Conservation (phyloP, 2,888 invertebrate species). For the Cephus rjabovi region DNA sequence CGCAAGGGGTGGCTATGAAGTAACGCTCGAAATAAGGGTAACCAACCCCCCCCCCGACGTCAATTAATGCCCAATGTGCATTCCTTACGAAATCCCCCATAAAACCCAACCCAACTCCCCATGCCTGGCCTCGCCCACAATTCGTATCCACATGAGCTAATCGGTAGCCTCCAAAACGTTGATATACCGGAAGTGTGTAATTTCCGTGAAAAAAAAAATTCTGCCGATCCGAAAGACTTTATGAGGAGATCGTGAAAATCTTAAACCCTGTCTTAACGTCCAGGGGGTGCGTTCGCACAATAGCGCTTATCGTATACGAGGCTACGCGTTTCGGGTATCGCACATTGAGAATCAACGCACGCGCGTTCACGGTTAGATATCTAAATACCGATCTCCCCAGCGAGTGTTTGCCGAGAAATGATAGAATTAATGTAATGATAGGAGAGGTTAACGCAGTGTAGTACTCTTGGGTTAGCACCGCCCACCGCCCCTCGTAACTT, state of each 20-base stretch:
- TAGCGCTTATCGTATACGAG: background rate
- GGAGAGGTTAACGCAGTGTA: background rate
- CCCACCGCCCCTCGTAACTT: background rate
- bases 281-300: background rate
- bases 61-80: conserved; percentile 13
- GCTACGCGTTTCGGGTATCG: background rate
- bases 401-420: background rate
- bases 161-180: background rate
- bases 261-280: background rate
- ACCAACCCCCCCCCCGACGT: background rate
- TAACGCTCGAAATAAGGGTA: background rate
- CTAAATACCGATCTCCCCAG: background rate
- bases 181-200: conserved; percentile 23
- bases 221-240: background rate
- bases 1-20: background rate
- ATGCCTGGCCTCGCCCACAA: conserved; percentile 24
- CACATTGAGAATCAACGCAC: background rate
- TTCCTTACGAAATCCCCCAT: conserved; percentile 2
- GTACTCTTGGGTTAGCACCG: no score
- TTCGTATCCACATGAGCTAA: conserved; percentile 9
- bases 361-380: background rate
- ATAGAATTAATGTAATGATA: background rate
- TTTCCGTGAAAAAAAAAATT: conserved; percentile 10
- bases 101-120: background rate
- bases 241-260: background rate